Evolutionary conservation across 2,797 vertebrate species (phyloP), one percentile per base, ranked within the genome.

Genomic region (Dicrostonyx torquatus): DNA sequence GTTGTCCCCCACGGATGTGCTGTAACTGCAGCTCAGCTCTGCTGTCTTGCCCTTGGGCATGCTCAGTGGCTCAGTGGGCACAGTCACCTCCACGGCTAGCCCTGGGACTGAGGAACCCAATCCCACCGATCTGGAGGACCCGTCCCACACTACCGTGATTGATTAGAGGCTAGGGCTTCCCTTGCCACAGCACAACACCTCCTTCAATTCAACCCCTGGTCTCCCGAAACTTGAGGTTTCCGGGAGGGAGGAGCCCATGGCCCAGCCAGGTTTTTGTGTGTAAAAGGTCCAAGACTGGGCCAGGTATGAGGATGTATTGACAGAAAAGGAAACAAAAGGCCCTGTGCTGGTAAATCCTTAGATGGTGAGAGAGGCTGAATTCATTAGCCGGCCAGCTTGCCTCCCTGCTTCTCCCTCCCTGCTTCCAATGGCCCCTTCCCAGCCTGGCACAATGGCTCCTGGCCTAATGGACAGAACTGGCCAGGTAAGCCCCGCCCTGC

Each of bases 21-120:
- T 97, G 75, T 98, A 98, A 53, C 84, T 97, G 86, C 98, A 98
- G 37, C 95, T 95, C 45, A 99, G 96, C 68, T 98, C 93, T 0
- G 94, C 97, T 0, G 92, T 95, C 17, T 66, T 82, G 10, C 98
- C 98, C 29, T 34, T 53, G 0, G 96, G 97, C 7, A 92, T 80
- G 45, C 98, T 98, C 73, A 98, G 97, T 0, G 96, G 97, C 68
- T 97, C 96, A 0, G 62, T 15, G 0, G 98, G 97, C 2, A 98
- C 97, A 0, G 92, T 98, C 87, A 98, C 98, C 48, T 97, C 96
- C 95, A 98, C 98, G 0, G 97, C 92, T 22, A 20, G 53, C 17
- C 90, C 95, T 4, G 90, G 93, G n/a, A 24, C 95, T 95, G 50
- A 0, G 3, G 64, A 53, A 66, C 85, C 84, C 34, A 70, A 76